phyloP scores from a whole-genome alignment of 2,888 invertebrate genomes.

The Rhagonycha fulva region DNA sequence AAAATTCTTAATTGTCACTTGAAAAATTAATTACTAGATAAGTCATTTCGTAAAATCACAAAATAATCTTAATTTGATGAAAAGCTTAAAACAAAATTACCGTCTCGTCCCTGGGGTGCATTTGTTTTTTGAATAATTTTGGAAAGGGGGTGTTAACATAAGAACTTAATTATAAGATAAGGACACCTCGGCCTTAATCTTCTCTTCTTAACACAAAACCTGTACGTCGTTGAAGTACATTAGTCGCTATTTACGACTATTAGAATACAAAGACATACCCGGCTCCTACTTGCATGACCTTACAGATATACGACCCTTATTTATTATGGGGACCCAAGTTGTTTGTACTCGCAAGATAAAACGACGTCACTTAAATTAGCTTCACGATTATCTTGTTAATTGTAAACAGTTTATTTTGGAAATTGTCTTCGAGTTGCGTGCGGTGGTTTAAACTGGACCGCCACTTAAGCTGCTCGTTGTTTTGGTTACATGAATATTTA shows the following conservation, averaged over 20 bases:
- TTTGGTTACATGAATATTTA: neutral
- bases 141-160: neutral
- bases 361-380: slow-evolving; percentile 28
- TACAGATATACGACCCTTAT: slow-evolving; percentile 27
- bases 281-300: slow-evolving; percentile 34
- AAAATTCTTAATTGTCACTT: neutral
- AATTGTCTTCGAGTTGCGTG: neutral
- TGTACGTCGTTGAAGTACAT: slow-evolving; percentile 46
- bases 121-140: neutral
- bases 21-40: no score
- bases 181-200: slow-evolving; percentile 49
- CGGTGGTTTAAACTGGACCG: neutral
- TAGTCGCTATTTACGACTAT: slow-evolving; percentile 51
- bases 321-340: slow-evolving; percentile 18
- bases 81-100: no score
- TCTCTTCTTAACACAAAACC: slow-evolving; percentile 46
- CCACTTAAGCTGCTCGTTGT: neutral
- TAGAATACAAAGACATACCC: slow-evolving; percentile 36
- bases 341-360: slow-evolving; percentile 24
- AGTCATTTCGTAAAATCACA: no score
- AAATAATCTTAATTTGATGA: no score
- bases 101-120: neutral
- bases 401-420: slow-evolving; percentile 1
- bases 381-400: slow-evolving; percentile 19
- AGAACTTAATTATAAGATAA: slow-evolving; percentile 41